Evolutionary conservation across 1,140 invertebrate genomes (phyloP), one percentile per base, ranked within the genome.

Genomic region (Macrobrachium nipponense): DNA sequence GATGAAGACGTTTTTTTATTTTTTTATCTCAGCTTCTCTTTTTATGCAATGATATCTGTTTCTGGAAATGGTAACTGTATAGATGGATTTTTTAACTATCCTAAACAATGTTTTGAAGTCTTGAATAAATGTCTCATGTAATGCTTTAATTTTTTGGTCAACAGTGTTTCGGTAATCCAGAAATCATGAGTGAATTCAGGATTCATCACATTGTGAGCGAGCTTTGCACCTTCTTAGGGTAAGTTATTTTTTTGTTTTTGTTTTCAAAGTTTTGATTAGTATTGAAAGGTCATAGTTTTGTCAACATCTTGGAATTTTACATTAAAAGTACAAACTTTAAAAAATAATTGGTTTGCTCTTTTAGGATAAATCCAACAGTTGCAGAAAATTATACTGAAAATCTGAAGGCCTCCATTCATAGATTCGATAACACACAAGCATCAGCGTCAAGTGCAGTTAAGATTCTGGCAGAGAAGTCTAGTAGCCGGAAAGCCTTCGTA

Each of bases 191-290:
- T 78, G 91, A 92, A 87, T 92, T 91, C 82, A 91, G 90, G 86
- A 87, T 92, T 17, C 91, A 92, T 82, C 91, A 92, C 79, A 89
- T 90, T 90, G 91, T 92, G 78, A 92, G 90, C 88, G 91, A 92
- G 86, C 88, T 92, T 51, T 90, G 91, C 88, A 90, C 90, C 27
- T 84, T 90, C 18, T 88, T 92, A 27, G 90, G 90, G 91, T 72
- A 70, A 72, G 75, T 81, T 18, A 70, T 87, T 76, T 62, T 59
- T 59, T 64, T 36, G 27, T 36, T 17, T 44, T 87, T 68, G 51
- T 27, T 58, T 68, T 75, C n/a, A 43, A 59, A 62, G 62, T 81
- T 23, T 6, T 15, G 6, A 51, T 43, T 10, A 1, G 17, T 43
- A 12, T 10, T 51, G 0, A 43, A 18, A 18, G 3, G 17, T 43